Conservation (phyloP, 2,113 vertebrate species). For the Felis chaus region DNA sequence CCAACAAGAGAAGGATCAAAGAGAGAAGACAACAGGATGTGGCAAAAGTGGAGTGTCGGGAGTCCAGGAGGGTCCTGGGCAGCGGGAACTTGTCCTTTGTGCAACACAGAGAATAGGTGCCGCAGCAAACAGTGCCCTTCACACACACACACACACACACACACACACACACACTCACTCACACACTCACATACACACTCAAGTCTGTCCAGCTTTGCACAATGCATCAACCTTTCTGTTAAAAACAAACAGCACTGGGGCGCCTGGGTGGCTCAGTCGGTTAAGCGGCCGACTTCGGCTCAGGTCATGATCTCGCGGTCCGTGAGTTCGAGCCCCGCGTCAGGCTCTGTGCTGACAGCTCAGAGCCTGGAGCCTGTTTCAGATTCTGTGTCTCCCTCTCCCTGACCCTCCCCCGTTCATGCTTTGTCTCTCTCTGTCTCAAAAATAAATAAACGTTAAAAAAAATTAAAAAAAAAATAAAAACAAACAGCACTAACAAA, state of each 20-base stretch:
- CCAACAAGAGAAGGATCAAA: background rate
- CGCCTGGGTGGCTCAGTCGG: too few relatives aligned
- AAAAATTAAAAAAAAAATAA: background rate
- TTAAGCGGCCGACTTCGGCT: too few relatives aligned
- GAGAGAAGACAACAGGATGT: accelerated
- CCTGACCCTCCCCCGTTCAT: too few relatives aligned
- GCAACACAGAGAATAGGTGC: background rate
- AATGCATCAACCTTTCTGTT: background rate
- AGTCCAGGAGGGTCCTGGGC: background rate
- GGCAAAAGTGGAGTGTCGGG: background rate
- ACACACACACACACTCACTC: background rate
- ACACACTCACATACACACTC: background rate
- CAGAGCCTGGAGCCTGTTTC: too few relatives aligned
- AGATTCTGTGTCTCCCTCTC: too few relatives aligned
- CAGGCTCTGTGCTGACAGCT: too few relatives aligned
- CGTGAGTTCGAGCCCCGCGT: too few relatives aligned
- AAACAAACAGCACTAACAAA: background rate
- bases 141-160: background rate
- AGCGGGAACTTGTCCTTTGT: background rate
- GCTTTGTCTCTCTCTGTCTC: too few relatives aligned
- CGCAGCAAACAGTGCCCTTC: background rate
- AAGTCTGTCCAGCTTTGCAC: background rate
- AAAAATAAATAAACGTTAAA: too few relatives aligned
- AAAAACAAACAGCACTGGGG: background rate
- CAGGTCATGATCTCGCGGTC: too few relatives aligned